phyloP scores from a whole-genome alignment of 2,797 vertebrate species.

The Etheostoma perlongum region DNA sequence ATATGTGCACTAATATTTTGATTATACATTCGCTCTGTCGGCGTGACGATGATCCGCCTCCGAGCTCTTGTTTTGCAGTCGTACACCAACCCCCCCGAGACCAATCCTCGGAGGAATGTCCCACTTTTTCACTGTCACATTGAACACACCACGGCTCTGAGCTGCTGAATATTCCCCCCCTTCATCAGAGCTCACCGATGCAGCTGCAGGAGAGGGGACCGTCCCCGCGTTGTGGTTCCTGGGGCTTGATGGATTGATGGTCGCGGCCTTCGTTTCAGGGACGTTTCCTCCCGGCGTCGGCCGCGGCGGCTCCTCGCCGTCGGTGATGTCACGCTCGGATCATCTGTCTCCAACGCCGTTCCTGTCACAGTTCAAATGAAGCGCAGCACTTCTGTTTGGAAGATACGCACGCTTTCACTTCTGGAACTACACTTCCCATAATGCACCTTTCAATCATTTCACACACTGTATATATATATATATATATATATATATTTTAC shows the following conservation, averaged over 20 bases:
- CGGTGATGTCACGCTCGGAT: not conserved
- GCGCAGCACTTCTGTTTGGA: not conserved
- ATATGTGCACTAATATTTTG: constrained; percentile 5
- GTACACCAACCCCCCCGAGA: not conserved
- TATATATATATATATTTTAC: no score
- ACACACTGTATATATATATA: no score
- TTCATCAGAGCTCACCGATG: constrained; percentile 20
- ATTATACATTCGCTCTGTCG: constrained; percentile 36
- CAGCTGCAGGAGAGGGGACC: not conserved
- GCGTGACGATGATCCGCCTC: constrained; percentile 22
- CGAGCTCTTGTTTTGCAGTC: constrained; percentile 1
- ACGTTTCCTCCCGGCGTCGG: constrained; percentile 7
- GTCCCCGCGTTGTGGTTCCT: not conserved
- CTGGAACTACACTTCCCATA: no score
- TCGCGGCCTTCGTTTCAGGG: constrained; percentile 39
- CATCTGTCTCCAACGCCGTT: not conserved
- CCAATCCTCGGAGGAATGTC: constrained; percentile 12
- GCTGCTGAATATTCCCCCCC: constrained; percentile 15
- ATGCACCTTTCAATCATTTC: no score
- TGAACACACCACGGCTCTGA: not conserved
- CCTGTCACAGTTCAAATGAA: not conserved
- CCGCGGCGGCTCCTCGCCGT: not conserved
- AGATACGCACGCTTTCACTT: no score
- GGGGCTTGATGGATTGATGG: constrained; percentile 7
- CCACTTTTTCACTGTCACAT: not conserved